Evolutionary conservation across 1,140 invertebrate species (phyloP), one percentile per base, ranked within the genome.

Genomic region (Dufourea novaeangliae): DNA sequence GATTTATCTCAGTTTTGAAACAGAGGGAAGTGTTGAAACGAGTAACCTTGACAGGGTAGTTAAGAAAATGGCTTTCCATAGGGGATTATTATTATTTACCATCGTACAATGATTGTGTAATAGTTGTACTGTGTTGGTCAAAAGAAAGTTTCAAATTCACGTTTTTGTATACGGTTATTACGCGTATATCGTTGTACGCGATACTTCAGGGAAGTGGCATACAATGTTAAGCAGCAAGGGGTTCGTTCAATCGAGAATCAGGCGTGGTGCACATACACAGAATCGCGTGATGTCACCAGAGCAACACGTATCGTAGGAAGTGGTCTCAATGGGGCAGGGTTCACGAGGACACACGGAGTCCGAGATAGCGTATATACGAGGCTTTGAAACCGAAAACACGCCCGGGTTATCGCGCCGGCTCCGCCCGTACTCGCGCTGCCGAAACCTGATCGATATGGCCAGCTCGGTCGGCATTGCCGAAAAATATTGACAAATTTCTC

Each of bases 221-320:
- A 50, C 54, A 56, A 56, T 4, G 27, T 56, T 29, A 56, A 50
- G 20, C 7, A 50, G 46, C 27, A 7, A 25, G 32, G n/a, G 37
- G 57, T 52, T 22, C n/a, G 41, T 14, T 8, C 22, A 14, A 10
- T 44, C 22, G 44, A 44, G 27, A 29, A 27, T 17, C 39, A 56
- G 20, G 7, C 29, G 67, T 29, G 20, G 20, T 4, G 17, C 20
- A 14, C 39, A 27, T 62, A 68, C 12, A 22, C 29, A 39, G 41
- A 66, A 50, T 77, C 29, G 44, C 64, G 32, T 54, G 46, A 59
- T 72, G 46, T 80, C 56, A 71, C 1, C 22, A 39, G 17, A 83
- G 77, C 54, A 79, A 76, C 77, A 82, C 54, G 62, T 67, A 74
- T 50, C 39, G 74, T 32, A 41, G 59, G 56, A 68, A 52, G n/a